phyloP scores from a whole-genome alignment of 2,888 invertebrate genomes.

The Uropetala carovei region DNA sequence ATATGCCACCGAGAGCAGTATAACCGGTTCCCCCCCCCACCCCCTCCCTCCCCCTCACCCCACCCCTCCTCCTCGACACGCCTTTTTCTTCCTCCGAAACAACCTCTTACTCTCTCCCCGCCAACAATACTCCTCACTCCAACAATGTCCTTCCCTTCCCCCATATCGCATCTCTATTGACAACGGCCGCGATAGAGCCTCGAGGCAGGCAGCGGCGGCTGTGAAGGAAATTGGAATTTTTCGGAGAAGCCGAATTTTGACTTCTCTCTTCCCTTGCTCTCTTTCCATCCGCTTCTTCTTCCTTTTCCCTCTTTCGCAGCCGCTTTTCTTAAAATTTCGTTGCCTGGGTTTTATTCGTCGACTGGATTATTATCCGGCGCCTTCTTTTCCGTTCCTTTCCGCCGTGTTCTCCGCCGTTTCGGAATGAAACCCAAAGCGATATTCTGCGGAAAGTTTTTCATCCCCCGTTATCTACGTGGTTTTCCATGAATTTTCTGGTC shows the following conservation, averaged over 20 bases:
- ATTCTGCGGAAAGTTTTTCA: neutral
- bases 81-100: neutral
- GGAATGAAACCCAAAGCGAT: neutral
- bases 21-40: neutral
- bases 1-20: slow-evolving; percentile 34
- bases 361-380: neutral
- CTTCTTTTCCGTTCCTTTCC: neutral
- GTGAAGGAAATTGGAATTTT: slow-evolving; percentile 59
- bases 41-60: neutral
- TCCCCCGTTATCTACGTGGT: neutral
- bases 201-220: slow-evolving; percentile 9
- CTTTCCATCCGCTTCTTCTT: neutral
- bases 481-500: slow-evolving; percentile 27
- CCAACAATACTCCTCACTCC: slow-evolving; percentile 12
- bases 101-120: neutral
- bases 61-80: neutral
- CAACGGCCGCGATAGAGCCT: slow-evolving; percentile 49
- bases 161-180: slow-evolving; percentile 61
- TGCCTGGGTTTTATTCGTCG: neutral
- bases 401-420: neutral
- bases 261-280: slow-evolving; percentile 40
- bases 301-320: slow-evolving; percentile 1
- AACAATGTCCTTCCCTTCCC: slow-evolving; percentile 11
- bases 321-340: slow-evolving; percentile 48
- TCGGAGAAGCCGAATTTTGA: slow-evolving; percentile 57